phyloP scores from a whole-genome alignment of 2,797 vertebrate genomes.

The Callimico goeldii region DNA sequence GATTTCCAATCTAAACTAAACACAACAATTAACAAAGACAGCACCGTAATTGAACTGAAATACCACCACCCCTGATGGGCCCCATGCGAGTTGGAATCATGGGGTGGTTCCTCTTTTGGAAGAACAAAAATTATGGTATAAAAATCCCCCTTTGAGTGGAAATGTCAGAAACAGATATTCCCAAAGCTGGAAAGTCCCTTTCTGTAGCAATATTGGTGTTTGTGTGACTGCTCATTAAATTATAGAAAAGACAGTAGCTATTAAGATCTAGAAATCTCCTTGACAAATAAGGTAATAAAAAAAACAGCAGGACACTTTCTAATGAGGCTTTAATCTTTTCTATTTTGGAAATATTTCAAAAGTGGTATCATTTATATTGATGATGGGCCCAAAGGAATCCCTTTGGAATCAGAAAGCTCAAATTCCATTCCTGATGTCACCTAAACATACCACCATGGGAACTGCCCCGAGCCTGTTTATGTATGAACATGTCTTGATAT shows the following conservation, averaged over 20 bases:
- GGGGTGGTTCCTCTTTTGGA: background rate
- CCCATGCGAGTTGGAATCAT: background rate
- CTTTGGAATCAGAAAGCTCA: background rate
- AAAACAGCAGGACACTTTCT: background rate
- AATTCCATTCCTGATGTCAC: background rate
- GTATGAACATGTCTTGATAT: background rate
- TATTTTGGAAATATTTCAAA: background rate
- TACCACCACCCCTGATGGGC: rapidly evolving
- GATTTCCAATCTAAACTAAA: background rate
- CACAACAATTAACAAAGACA: background rate
- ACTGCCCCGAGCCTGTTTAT: rapidly evolving
- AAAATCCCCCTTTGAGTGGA: background rate
- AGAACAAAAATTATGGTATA: background rate
- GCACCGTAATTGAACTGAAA: background rate
- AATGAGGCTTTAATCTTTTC: background rate
- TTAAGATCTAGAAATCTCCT: background rate
- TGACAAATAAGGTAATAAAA: background rate
- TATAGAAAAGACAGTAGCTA: background rate
- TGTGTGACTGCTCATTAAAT: background rate
- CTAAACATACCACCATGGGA: background rate
- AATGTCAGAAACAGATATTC: background rate
- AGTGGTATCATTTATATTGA: background rate
- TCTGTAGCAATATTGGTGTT: background rate
- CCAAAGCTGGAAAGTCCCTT: constrained; percentile 30
- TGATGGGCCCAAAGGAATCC: background rate